Evolutionary conservation across 2,113 vertebrate species (phyloP).

Genomic region (Rousettus leschenaultii): DNA sequence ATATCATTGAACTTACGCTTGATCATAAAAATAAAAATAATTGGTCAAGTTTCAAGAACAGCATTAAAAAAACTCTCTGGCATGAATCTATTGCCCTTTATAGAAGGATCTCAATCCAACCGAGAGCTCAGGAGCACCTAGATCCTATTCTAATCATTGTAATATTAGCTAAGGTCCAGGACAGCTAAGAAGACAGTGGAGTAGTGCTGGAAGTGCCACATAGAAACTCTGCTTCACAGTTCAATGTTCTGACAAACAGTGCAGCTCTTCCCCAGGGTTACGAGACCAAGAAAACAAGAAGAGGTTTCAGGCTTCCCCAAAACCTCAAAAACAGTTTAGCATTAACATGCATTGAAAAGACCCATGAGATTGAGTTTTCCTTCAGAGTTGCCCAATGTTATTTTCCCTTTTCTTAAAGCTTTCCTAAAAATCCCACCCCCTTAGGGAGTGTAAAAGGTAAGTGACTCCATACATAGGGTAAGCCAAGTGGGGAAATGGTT

Average conservation of each 20-base stretch:
- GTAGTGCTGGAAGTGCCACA: fast-evolving
- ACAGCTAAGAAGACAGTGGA: background rate
- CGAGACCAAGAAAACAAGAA: background rate
- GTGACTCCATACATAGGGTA: fast-evolving
- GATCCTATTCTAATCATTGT: background rate
- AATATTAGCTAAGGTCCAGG: background rate
- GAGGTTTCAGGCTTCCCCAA: background rate
- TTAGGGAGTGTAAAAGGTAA: background rate
- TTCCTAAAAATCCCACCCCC: background rate
- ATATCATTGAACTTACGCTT: background rate
- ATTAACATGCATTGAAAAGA: background rate
- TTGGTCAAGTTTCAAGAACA: background rate
- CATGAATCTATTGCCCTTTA: background rate
- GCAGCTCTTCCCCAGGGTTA: background rate
- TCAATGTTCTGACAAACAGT: background rate
- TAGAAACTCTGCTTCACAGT: background rate
- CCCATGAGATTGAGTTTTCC: background rate
- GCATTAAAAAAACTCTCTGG: background rate
- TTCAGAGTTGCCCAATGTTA: background rate
- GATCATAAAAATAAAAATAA: background rate
- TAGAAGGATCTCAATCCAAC: background rate
- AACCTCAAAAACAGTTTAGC: background rate
- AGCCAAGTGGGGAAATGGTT: background rate
- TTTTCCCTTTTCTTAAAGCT: background rate
- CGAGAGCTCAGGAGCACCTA: background rate